phyloP scores from a whole-genome alignment of 1,140 invertebrate genomes.

The Drosophila lini region DNA sequence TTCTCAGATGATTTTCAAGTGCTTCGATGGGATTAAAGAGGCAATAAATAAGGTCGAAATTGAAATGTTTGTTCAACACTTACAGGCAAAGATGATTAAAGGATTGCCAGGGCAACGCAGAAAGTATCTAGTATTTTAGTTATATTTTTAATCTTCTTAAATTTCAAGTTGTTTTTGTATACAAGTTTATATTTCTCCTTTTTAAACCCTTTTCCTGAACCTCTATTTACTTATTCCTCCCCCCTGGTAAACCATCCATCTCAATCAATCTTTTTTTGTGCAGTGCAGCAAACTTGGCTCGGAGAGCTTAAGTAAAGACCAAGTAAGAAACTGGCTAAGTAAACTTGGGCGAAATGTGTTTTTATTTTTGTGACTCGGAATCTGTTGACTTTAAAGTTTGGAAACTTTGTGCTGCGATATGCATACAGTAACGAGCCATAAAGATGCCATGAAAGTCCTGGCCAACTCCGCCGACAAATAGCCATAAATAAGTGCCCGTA shows the following conservation, averaged over 20 bases:
- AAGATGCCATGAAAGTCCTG: slow-evolving; percentile 53
- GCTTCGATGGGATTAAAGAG: slow-evolving; percentile 16
- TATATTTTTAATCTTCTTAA: not conserved
- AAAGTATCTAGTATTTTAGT: not conserved
- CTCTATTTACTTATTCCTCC: not conserved
- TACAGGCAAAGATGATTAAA: slow-evolving; percentile 23
- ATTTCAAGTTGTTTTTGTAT: not conserved
- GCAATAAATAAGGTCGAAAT: slow-evolving; percentile 26
- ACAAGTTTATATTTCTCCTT: not conserved
- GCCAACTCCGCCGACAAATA: slow-evolving; percentile 73
- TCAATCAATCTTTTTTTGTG: slow-evolving; percentile 10
- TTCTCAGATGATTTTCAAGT: slow-evolving; percentile 10
- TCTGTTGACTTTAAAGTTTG: slow-evolving; percentile 53
- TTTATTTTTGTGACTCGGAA: slow-evolving; percentile 32
- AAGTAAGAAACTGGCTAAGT: slow-evolving; percentile 27
- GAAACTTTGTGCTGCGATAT: slow-evolving; percentile 31
- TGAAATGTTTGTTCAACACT: slow-evolving; percentile 29
- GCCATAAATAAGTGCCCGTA: slow-evolving; percentile 68
- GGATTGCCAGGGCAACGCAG: not conserved
- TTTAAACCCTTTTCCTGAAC: too few relatives aligned
- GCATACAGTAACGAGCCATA: slow-evolving; percentile 43
- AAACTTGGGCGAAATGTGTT: slow-evolving; percentile 29
- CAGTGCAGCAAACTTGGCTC: slow-evolving; percentile 18
- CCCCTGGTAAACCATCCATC: not conserved
- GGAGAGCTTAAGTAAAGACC: slow-evolving; percentile 20